phyloP scores from a whole-genome alignment of 2,888 invertebrate species.

The Erebia palarica region DNA sequence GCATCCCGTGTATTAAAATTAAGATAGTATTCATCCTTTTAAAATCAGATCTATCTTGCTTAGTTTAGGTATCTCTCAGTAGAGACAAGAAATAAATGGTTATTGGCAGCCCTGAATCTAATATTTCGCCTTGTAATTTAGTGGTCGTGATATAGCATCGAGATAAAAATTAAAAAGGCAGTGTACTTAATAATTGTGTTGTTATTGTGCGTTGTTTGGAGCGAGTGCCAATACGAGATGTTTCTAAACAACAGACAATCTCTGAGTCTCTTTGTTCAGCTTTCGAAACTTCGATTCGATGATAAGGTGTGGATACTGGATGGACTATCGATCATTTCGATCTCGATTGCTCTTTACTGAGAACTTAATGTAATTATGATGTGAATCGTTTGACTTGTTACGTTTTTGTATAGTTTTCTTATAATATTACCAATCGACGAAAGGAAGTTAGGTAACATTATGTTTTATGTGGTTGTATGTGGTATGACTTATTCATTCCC shows the following conservation, averaged over 20 bases:
- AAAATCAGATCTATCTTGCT: background rate
- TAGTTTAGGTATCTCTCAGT: too few species aligned
- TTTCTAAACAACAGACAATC: slow-evolving; percentile 36
- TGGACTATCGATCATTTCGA: slow-evolving; percentile 17
- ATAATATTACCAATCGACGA: background rate
- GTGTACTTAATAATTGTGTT: slow-evolving; percentile 43
- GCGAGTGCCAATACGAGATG: slow-evolving; percentile 35
- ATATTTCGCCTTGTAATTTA: slow-evolving; percentile 44
- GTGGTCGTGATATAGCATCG: slow-evolving; percentile 40
- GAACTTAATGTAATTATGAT: slow-evolving; percentile 26
- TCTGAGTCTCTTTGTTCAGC: slow-evolving; percentile 39
- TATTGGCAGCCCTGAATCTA: background rate
- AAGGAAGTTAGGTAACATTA: slow-evolving; percentile 20
- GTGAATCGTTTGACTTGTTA: slow-evolving; percentile 18
- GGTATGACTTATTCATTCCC: slow-evolving; percentile 14
- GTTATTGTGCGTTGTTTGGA: slow-evolving; percentile 40
- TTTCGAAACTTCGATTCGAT: slow-evolving; percentile 31
- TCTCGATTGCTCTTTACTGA: slow-evolving; percentile 24
- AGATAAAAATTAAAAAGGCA: slow-evolving; percentile 47
- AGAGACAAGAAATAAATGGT: background rate
- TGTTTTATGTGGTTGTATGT: slow-evolving; percentile 3
- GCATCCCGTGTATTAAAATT: too few species aligned
- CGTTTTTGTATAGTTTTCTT: slow-evolving; percentile 5
- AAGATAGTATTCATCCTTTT: too few species aligned
- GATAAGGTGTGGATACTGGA: slow-evolving; percentile 33